Base-by-base conservation (phyloP, 1,140 invertebrate genomes). In the Luehdorfia chinensis region DNA sequence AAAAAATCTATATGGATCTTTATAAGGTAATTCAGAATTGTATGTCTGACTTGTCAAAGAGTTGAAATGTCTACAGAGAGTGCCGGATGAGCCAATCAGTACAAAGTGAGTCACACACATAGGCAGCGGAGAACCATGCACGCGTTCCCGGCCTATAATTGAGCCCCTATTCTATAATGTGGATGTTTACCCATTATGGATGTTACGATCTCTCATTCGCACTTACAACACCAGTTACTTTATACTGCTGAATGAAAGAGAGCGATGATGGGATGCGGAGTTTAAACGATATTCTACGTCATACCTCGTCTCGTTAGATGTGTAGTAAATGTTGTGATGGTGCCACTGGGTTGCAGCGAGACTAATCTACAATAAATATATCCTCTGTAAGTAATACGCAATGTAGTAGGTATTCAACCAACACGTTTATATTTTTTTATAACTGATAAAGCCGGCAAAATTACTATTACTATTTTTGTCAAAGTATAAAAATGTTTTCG, bases 11-110 rank as follows among this genome's bases (percentile, higher is more conserved):
- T n/a, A n/a, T n/a, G n/a, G n/a, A n/a, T 30, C 14, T 16, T 7
- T 43, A 44, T 30, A 36, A 47, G 14, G 18, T 45, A 31, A 53
- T 31, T 34, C 31, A 45, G 25, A 50, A 47, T 50, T 47, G 2
- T 34, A 51, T 53, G 27, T 47, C 14, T 23, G 13, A 46, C 47
- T 50, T 61, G 54, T 73, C 56, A 55, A 63, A 61, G 51, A 67
- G 70, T 74, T 72, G 52, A 70, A 60, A 74, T 63, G 65, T 78
- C 66, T 57, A 43, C 47, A 67, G 49, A 59, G 65, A 66, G 60
- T 67, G 58, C 75, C 71, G 79, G 79, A 84, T 84, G 79, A 66
- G 56, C 71, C 69, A 80, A 84, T 84, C 75, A 75, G 52, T 61
- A 53, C 50, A 55, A 50, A 56, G 57, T 78, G 73, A 80, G 66